A percentile compares a stretch with the other conserved stretches of the same genome.
phyloP scores from a whole-genome alignment of 2,888 invertebrate genomes.

The Leptura quadrifasciata region DNA sequence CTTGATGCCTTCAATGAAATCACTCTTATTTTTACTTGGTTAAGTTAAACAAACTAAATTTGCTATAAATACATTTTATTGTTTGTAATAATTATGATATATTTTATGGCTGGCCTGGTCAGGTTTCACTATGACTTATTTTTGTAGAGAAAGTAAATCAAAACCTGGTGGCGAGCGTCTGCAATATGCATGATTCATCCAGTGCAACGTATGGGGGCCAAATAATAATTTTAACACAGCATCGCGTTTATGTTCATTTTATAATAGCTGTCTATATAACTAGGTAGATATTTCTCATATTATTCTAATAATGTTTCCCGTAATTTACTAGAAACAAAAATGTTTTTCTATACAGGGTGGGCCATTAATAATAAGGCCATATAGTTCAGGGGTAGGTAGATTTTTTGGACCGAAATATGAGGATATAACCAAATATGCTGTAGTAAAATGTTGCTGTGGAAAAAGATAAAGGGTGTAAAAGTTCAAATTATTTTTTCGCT shows the following conservation, averaged over 20 bases:
- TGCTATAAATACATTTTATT: constrained; percentile 46
- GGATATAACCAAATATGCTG: too few relatives aligned
- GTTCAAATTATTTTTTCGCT: too few relatives aligned
- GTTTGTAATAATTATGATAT: constrained; percentile 38
- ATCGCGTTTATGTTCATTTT: neutral
- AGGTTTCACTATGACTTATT: constrained; percentile 21
- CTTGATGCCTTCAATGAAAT: constrained; percentile 40
- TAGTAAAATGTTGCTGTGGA: too few relatives aligned
- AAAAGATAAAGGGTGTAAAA: too few relatives aligned
- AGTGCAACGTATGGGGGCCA: neutral
- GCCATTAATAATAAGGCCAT: too few relatives aligned
- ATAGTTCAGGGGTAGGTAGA: too few relatives aligned
- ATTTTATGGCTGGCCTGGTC: constrained; percentile 26
- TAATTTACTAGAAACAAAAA: too few relatives aligned
- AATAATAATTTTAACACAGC: neutral
- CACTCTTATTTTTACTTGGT: constrained; percentile 45
- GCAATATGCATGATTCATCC: neutral
- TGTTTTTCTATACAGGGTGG: too few relatives aligned
- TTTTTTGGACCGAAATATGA: too few relatives aligned
- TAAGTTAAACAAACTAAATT: constrained; percentile 41
- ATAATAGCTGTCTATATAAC: too few relatives aligned
- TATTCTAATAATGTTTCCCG: too few relatives aligned
- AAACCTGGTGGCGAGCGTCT: neutral
- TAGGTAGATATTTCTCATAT: too few relatives aligned
- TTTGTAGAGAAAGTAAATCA: constrained; percentile 17